A percentile compares a stretch with the other conserved stretches of the same genome.
Conservation (phyloP, 2,888 invertebrate species). For the Scrobipalpa atriplicella region DNA sequence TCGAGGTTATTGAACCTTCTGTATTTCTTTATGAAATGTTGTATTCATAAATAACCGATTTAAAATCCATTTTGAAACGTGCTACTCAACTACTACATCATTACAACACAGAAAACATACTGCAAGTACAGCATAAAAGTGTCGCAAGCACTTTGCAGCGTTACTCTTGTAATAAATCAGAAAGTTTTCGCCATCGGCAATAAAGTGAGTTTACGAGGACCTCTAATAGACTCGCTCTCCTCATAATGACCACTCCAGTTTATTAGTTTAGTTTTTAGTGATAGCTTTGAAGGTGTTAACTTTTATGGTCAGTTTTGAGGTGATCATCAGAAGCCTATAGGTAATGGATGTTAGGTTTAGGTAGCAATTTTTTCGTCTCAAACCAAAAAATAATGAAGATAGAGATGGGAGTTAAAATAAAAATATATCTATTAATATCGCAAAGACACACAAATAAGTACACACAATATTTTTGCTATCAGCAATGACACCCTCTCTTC, state of each 20-base stretch:
- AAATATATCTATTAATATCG: too few species aligned
- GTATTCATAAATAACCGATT: too few species aligned
- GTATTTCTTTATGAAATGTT: too few species aligned
- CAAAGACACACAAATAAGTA: too few species aligned
- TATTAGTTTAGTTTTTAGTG: conserved; percentile 23
- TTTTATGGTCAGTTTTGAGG: neutral
- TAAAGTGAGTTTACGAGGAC: conserved; percentile 55
- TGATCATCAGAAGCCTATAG: neutral
- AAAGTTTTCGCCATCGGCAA: conserved; percentile 57
- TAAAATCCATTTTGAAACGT: too few species aligned
- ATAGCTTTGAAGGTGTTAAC: neutral
- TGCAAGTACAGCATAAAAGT: conserved; percentile 12
- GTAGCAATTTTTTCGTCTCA: too few species aligned
- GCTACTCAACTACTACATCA: too few species aligned
- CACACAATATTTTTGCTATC: conserved; percentile 59
- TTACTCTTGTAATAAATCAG: conserved; percentile 49
- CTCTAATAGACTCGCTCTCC: conserved; percentile 47
- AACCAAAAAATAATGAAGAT: neutral
- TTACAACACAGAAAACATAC: conserved; percentile 7
- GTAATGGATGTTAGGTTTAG: too few species aligned
- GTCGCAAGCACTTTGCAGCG: conserved; percentile 11
- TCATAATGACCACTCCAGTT: conserved; percentile 22
- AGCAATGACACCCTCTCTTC: conserved; percentile 42
- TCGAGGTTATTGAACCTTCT: too few species aligned
- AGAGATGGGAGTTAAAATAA: too few species aligned